Evolutionary conservation across 2,797 vertebrate species (phyloP).

Genomic region (Morelia viridis): DNA sequence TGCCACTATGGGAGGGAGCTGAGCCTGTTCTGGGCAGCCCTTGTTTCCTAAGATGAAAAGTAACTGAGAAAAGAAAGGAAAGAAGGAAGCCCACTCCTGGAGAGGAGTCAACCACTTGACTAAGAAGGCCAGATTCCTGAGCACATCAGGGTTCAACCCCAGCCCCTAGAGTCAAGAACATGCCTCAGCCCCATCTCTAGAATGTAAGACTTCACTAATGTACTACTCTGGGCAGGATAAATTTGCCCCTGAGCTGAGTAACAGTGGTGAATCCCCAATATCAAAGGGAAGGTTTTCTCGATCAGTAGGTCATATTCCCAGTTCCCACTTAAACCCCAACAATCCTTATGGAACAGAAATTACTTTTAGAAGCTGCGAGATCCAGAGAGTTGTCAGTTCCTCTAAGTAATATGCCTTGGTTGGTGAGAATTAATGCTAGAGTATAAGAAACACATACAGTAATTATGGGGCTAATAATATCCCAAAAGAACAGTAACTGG

Average conservation of each 20-base stretch:
- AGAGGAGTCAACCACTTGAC: no score
- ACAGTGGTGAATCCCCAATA: neutral
- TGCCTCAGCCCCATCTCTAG: neutral
- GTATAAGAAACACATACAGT: neutral
- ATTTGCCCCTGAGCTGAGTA: neutral
- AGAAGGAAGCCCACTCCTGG: neutral
- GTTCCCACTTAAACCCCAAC: neutral
- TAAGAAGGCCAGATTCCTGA: neutral
- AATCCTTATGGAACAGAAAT: neutral
- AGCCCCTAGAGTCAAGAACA: neutral
- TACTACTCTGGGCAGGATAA: neutral
- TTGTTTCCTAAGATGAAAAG: neutral
- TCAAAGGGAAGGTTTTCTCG: neutral
- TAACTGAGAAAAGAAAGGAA: neutral
- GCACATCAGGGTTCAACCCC: neutral
- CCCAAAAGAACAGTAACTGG: neutral
- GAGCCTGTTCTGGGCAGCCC: neutral
- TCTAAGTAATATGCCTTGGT: neutral
- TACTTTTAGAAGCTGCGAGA: neutral
- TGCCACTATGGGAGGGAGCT: neutral
- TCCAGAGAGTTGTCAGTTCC: neutral
- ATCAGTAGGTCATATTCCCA: neutral
- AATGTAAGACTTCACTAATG: neutral
- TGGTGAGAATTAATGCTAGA: neutral
- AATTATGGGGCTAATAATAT: neutral